Evolutionary conservation across 2,888 invertebrate species (phyloP), one percentile per base, ranked within the genome.

Genomic region (Schizotus pectinicornis): DNA sequence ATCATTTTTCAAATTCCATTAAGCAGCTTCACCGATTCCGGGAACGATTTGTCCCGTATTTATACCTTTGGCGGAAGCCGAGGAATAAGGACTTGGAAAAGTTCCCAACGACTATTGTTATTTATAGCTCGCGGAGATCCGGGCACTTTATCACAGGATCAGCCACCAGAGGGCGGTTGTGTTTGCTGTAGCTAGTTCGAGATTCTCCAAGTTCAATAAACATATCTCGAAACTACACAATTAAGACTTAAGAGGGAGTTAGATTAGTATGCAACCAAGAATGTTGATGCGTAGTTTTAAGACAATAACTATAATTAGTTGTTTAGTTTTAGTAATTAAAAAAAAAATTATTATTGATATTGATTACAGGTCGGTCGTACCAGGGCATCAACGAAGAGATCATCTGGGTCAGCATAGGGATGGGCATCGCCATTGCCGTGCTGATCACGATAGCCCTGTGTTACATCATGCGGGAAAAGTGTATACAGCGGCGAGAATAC

Each of bases 371-470:
- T 55, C 88, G 90, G 70, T 90, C 90, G 30, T 89, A 91, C 74
- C 90, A 90, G 71, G 92, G 92, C 56, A 90, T 92, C 78, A 92
- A 92, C 79, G 92, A 92, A 77, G 92, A 92, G 79, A 92, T 92
- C 68, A 92, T 92, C 75, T 92, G 92, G 92, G 91, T 92, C 73
- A 91, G 91, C 81, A 91, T 92, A 77, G 91, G 91, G 50, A 91
- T 92, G 91, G 91, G 91, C 33, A 88, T 91, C 63, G 88, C 91
- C 55, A 92, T 92, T 68, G 89, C 88, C 6, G 83, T 92, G 2
- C 83, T 92, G 48, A 92, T 92, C 76, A 90, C 90, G 14, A 89
- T 92, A 70, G 92, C 92, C 0, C 81, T 92, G 8, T 92, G 92
- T 81, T 92, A 91, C 79, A 89, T 92, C 65, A 85, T 90, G 64